Evolutionary conservation across 1,140 invertebrate species (phyloP), one percentile per base, ranked within the genome.

Genomic region (Philopotamus ludificatus): DNA sequence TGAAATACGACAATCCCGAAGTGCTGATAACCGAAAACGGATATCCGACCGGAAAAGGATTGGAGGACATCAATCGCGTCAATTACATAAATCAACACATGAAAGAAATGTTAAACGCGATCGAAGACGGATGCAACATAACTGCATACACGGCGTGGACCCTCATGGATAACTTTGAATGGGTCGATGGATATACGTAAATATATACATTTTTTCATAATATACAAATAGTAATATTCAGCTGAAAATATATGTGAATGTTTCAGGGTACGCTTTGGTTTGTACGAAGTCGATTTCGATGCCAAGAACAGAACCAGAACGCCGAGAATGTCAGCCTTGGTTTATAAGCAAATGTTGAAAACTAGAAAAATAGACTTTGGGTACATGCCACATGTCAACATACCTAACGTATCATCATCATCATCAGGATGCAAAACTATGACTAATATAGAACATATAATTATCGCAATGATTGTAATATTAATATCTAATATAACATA

Each of bases 141-240:
- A 74, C 77, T n/a, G 86, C 81, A 0, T 93, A 92, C 70, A 84
- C 86, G 0, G 78, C 84, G 44, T 93, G 91, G 90, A 87, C 86
- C 65, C 73, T 93, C 0, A 76, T 92, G 67, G 91, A 93, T 65
- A 92, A 91, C 74, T 91, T 91, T 73, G 90, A 93, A 76, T 93
- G 90, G 90, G 74, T 74, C 1, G 72, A 71, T 12, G 87, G 86
- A 45, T 88, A 83, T 66, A 78, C 74, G 86, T 89, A 75, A 86
- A 82, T 82, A 21, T 8, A 39, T 39, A 8, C 8, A 8, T 39
- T 8, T n/a, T 39, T 39, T 8, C n/a, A 39, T 39, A 8, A 39
- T 39, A 39, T 39, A 39, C 34, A n/a, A n/a, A 9, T 28, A 3
- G 3, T 3, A 53, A 2, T 41, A 41, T 57, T 16, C 2, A 15